A percentile compares a stretch with the other conserved stretches of the same genome.
phyloP scores from a whole-genome alignment of 2,797 vertebrate genomes.

The Eulemur coronatus region DNA sequence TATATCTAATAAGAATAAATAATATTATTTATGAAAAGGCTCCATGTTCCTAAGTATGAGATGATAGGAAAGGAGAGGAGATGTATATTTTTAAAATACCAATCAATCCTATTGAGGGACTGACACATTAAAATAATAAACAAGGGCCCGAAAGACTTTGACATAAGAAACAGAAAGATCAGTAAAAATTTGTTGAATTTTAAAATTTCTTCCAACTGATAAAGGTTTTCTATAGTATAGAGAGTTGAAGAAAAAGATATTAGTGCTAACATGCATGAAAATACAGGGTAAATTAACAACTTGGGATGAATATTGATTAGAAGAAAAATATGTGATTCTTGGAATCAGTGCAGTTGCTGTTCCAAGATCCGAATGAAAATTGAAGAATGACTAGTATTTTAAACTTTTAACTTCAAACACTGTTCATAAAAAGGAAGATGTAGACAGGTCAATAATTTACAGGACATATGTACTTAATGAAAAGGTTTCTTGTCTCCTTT shows the following conservation, averaged over 20 bases:
- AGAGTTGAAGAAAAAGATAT: slow-evolving; percentile 20
- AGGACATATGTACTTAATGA: slow-evolving; percentile 49
- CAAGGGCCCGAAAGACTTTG: background rate
- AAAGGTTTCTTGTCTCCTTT: slow-evolving; percentile 34
- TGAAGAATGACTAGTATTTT: slow-evolving; percentile 50
- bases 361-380: slow-evolving; percentile 57
- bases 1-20: background rate
- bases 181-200: slow-evolving; percentile 33
- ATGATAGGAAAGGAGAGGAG: background rate
- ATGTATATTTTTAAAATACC: background rate
- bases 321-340: slow-evolving; percentile 46
- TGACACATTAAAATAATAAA: background rate
- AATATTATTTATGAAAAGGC: background rate
- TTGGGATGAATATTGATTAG: slow-evolving; percentile 53
- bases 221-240: background rate
- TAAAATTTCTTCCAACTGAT: slow-evolving; percentile 16
- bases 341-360: slow-evolving; percentile 24
- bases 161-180: background rate
- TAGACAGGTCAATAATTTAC: slow-evolving; percentile 57
- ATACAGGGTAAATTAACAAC: background rate
- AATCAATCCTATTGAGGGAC: background rate
- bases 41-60: background rate
- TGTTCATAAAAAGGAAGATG: slow-evolving; percentile 53
- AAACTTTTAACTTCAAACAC: slow-evolving; percentile 44
- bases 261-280: background rate